Evolutionary conservation across 1,140 invertebrate species (phyloP), one percentile per base, ranked within the genome.

Genomic region (Ceratitis capitata): DNA sequence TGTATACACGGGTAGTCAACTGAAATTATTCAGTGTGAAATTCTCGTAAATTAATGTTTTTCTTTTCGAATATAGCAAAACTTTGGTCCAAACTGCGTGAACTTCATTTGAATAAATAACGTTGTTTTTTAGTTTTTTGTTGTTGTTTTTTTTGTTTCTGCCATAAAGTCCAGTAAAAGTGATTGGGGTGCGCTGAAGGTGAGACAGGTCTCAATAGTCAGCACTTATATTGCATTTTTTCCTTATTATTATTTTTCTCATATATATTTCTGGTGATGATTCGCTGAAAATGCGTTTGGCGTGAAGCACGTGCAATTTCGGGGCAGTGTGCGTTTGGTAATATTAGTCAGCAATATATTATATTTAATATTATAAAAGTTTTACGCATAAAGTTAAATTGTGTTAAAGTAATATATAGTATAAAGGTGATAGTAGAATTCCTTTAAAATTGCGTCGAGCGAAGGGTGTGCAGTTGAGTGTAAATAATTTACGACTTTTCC

Each of bases 1-100:
- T 6, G 7, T 6, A 53, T n/a, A 23, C n/a, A 64, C 61, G 32
- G 32, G 19, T 69, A 1, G 32, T 35, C 29, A 32, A 29, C 61
- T 69, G 61, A 69, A 61, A 35, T 69, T 69, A 69, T 69, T 69
- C 58, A 61, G 58, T 61, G 58, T 61, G 58, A 61, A 61, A 61
- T 61, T 69, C 61, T 35, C 5, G 32, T 69, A 69, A 69, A 69
- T 69, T 69, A 69, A 69, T 69, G 61, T 16, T 69, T 39, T 10
- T 32, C 1, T 14, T 19, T 19, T n/a, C n/a, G n/a, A n/a, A 35
- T 69, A 69, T 39, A 4, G 61, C 12, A 69, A 69, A 69, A 69
- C 61, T 69, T 69, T 69, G 16, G 4, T 3, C 61, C 61, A 39
- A 69, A 69, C 61, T 69, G 29, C 32, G 16, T 69, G 29, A 69